Conservation (phyloP, 2,888 invertebrate species). For the Andrena fulva region DNA sequence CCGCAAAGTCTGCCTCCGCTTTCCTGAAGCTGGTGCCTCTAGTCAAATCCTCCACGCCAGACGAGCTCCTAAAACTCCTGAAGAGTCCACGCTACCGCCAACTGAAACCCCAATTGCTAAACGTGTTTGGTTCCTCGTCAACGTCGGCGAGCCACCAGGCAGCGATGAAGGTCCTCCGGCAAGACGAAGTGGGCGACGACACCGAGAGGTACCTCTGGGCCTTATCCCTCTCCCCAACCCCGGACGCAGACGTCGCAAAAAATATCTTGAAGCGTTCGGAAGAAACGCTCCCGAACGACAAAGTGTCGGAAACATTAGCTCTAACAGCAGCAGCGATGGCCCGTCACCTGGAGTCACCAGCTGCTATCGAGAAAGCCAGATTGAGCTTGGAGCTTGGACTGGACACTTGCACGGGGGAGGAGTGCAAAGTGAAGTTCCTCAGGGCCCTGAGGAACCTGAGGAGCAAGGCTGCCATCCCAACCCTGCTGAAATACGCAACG, state of each 20-base stretch:
- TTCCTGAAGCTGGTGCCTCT: constrained; percentile 88
- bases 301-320: constrained; percentile 89
- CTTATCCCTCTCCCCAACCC: constrained; percentile 87
- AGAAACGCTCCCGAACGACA: constrained; percentile 86
- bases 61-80: constrained; percentile 87
- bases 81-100: constrained; percentile 87
- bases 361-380: constrained; percentile 76
- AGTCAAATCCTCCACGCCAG: constrained; percentile 87
- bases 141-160: constrained; percentile 89
- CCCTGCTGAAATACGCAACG: constrained; percentile 86
- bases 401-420: constrained; percentile 86
- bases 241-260: constrained; percentile 87
- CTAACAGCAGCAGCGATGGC: constrained; percentile 89
- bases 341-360: constrained; percentile 74
- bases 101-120: constrained; percentile 88
- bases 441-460: constrained; percentile 90
- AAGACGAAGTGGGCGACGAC: constrained; percentile 86
- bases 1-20: constrained; percentile 87
- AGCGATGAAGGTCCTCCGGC: constrained; percentile 88
- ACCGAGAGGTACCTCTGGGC: constrained; percentile 92
- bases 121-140: constrained; percentile 90
- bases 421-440: constrained; percentile 88
- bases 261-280: constrained; percentile 85
- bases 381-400: constrained; percentile 84
- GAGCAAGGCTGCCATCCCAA: constrained; percentile 87